These are phyloP conservation scores for Girardia tigrina DNA, from an alignment of 2,888 invertebrate species.

Conservation along the genomic window DNA sequence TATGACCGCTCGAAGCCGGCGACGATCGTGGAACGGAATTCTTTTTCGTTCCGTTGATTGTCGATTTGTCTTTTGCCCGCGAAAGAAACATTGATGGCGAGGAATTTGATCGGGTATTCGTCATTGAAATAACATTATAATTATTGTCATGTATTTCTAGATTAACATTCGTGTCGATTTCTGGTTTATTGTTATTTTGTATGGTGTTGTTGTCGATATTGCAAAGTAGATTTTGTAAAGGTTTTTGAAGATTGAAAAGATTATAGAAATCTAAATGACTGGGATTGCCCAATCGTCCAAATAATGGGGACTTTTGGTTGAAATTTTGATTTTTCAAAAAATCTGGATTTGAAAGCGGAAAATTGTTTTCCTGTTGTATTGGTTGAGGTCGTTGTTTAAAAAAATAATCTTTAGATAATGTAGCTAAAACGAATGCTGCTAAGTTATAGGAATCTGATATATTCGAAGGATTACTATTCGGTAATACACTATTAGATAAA, in stretches of 20 bases:
- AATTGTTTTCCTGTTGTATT: conserved; percentile 2
- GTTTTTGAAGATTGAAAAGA: conserved; percentile 5
- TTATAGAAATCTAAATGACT: conserved; percentile 7
- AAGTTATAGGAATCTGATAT: conserved; percentile 9
- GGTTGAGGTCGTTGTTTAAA: conserved; percentile 13
- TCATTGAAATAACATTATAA: not conserved
- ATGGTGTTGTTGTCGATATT: conserved; percentile 1
- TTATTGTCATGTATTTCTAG: conserved; percentile 4
- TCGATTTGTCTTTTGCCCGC: not conserved
- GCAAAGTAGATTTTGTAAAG: conserved; percentile 11
- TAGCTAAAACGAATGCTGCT: not conserved
- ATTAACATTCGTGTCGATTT: not conserved
- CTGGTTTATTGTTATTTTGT: not conserved
- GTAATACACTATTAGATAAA: not conserved
- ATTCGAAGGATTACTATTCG: not conserved
- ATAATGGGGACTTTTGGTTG: conserved; percentile 13
- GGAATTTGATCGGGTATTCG: not conserved
- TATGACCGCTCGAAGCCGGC: not conserved
- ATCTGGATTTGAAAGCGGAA: conserved; percentile 13
- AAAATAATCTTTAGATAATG: not conserved
- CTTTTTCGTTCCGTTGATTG: conserved; percentile 16
- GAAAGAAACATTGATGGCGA: not conserved
- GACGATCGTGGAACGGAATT: conserved; percentile 13
- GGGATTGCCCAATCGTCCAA: not conserved
- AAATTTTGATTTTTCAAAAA: conserved; percentile 11